phyloP scores from a whole-genome alignment of 1,140 invertebrate genomes.

The Polypedilum pembai region DNA sequence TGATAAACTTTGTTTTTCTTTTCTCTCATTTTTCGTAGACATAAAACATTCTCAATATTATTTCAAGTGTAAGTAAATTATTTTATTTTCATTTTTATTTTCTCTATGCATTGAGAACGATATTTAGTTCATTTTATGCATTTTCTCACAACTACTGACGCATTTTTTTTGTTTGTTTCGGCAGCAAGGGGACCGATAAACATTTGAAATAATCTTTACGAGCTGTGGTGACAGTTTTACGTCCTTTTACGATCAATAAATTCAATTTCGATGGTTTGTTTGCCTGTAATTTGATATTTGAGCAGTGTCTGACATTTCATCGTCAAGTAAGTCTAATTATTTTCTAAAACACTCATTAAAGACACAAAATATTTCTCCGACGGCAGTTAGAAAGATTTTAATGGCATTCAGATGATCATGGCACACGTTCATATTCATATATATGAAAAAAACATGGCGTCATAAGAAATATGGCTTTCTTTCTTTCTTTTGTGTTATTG shows the following conservation, averaged over 20 bases:
- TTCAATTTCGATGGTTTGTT: conserved; percentile 27
- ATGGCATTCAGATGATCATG: too few relatives aligned
- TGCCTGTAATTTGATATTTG: conserved; percentile 5
- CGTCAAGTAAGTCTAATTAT: background rate
- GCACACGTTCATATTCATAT: too few relatives aligned
- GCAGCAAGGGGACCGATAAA: background rate
- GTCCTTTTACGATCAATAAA: conserved; percentile 26
- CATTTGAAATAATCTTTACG: conserved; percentile 6
- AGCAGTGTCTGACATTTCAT: background rate
- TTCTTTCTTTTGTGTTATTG: background rate
- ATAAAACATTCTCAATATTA: too few relatives aligned
- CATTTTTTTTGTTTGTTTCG: background rate
- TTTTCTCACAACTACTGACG: background rate
- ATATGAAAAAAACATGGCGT: background rate
- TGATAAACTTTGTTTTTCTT: too few relatives aligned
- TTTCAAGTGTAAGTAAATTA: background rate
- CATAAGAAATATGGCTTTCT: conserved; percentile 12
- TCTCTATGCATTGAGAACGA: too few relatives aligned
- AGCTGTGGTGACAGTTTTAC: conserved; percentile 20
- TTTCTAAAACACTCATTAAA: background rate
- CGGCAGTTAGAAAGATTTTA: too few relatives aligned
- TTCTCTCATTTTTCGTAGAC: too few relatives aligned
- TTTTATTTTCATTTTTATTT: background rate
- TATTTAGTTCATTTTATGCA: too few relatives aligned
- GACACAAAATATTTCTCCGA: too few relatives aligned